These are phyloP conservation scores for Sepioteuthis lessoniana DNA, from an alignment of 2,888 invertebrate genomes.

Conservation along the genomic window DNA sequence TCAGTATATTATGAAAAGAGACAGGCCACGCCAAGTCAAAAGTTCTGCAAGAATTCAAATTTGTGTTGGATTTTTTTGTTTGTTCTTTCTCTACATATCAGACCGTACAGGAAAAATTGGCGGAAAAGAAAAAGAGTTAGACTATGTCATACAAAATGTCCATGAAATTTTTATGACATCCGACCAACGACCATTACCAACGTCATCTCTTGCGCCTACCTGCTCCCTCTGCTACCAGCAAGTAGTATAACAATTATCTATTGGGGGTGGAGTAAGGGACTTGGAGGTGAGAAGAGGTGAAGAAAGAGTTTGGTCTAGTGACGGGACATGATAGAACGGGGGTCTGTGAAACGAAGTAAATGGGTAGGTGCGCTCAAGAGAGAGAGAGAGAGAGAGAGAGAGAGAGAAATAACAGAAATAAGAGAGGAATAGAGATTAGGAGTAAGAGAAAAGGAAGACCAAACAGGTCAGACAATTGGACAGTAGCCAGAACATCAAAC, in stretches of 20 bases:
- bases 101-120: neutral
- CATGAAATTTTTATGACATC: constrained; percentile 9
- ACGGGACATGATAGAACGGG: neutral
- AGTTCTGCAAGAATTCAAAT: neutral
- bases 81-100: neutral
- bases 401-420: no score
- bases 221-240: neutral
- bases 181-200: neutral
- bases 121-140: neutral
- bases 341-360: neutral
- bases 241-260: neutral
- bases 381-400: neutral
- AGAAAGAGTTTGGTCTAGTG: neutral
- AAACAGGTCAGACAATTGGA: neutral
- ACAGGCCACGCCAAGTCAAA: neutral
- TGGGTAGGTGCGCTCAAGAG: neutral
- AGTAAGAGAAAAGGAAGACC: neutral
- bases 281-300: neutral
- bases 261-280: neutral
- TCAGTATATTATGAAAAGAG: neutral
- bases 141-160: neutral
- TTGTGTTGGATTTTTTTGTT: neutral
- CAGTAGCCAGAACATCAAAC: neutral
- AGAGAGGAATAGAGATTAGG: neutral
- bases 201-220: neutral